Evolutionary conservation across 1,140 invertebrate species (phyloP), one percentile per base, ranked within the genome.

Genomic region (Spodoptera frugiperda): DNA sequence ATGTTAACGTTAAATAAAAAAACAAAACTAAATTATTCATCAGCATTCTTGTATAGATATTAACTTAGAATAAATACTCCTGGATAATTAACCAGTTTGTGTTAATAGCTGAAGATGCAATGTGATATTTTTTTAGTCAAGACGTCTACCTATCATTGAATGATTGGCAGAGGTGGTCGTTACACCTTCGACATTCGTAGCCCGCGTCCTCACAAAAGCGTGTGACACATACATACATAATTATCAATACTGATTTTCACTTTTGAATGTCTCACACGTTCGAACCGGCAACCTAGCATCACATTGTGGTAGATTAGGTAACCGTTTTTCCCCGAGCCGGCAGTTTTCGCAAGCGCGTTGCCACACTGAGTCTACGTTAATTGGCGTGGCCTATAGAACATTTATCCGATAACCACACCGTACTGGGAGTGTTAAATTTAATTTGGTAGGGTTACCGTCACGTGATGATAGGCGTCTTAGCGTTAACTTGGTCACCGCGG

Each of bases 301-400:
- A 72, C 68, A 72, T 76, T 75, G 74, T 76, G 55, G 57, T 21
- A 53, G 74, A 79, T 89, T 87, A 87, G 80, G 87, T 88, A 91
- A 90, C 82, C 84, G 81, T 86, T 84, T 88, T 90, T 84, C 85
- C 86, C 79, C 82, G 80, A 63, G 78, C 86, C 80, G 53, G 54
- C 73, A 78, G 81, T 89, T 91, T 91, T 91, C 85, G 87, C 87
- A 90, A 92, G 83, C 70, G 39, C 61, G 65, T 91, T 91, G 88
- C 89, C 75, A 84, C 89, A 91, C 82, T 77, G 77, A 84, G 77
- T 77, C 84, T 81, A 80, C 76, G 74, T 81, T 87, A 89, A 89
- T 86, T 80, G 81, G 71, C 78, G 76, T 75, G 77, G 78, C 63
- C 80, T 80, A 87, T 68, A 85, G 70, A 59, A 78, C 68, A 72